Conservation (phyloP, 2,888 invertebrate species). For the Xestoiulus laeticollis region DNA sequence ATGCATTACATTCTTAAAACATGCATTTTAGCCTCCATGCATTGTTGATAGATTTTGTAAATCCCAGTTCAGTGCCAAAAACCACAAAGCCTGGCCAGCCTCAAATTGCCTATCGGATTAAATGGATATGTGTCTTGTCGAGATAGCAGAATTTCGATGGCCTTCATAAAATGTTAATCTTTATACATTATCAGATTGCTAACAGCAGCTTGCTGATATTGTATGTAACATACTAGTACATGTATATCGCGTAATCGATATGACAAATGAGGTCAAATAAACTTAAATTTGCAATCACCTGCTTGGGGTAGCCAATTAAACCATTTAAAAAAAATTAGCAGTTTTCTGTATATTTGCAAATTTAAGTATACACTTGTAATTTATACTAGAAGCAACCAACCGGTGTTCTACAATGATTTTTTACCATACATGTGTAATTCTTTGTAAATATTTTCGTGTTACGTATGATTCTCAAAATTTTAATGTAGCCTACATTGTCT, state of each 20-base stretch:
- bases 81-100: background rate
- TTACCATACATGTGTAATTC: no score
- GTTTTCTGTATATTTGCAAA: no score
- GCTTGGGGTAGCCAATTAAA: no score
- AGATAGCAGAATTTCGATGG: background rate
- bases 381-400: no score
- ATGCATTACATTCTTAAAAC: slow-evolving; percentile 8
- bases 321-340: no score
- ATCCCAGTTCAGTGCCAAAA: background rate
- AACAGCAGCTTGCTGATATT: background rate
- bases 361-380: no score
- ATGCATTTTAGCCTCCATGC: slow-evolving; percentile 1
- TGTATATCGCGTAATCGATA: background rate
- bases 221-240: no score
- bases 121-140: background rate
- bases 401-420: no score
- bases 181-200: background rate
- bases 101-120: background rate
- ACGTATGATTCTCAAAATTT: no score
- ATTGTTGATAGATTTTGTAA: background rate
- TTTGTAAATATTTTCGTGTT: no score
- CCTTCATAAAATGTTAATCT: background rate
- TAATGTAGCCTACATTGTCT: no score
- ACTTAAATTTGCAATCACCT: no score
- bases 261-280: background rate